phyloP scores from a whole-genome alignment of 1,140 invertebrate genomes.

The Eupristina koningsbergeri region DNA sequence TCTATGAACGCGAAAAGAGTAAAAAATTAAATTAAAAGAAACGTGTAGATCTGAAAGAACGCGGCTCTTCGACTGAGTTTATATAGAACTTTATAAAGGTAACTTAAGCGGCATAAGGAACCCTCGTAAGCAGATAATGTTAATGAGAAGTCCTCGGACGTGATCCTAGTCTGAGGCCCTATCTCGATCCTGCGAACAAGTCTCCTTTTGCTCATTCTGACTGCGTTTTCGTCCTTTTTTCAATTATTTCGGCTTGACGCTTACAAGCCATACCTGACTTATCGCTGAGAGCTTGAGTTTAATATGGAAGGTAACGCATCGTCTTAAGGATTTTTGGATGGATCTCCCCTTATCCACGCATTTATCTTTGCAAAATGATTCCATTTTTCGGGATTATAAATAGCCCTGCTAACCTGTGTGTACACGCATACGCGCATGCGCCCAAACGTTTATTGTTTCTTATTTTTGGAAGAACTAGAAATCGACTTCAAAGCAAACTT shows the following conservation, averaged over 20 bases:
- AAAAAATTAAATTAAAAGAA: slow-evolving; percentile 40
- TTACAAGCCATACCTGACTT: not conserved
- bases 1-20: slow-evolving; percentile 26
- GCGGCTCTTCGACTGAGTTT: slow-evolving; percentile 57
- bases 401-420: not conserved
- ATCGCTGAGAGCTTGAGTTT: not conserved
- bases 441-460: not conserved
- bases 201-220: slow-evolving; percentile 44
- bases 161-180: slow-evolving; percentile 67
- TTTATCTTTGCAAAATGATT: not conserved
- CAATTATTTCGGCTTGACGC: not conserved
- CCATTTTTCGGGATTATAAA: not conserved
- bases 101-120: slow-evolving; percentile 47
- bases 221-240: not conserved
- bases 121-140: slow-evolving; percentile 53
- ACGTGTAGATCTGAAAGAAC: slow-evolving; percentile 56
- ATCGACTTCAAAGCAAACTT: not conserved
- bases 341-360: not conserved
- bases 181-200: slow-evolving; percentile 58
- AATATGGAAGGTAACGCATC: slow-evolving; percentile 7
- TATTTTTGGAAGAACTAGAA: not conserved
- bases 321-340: not conserved
- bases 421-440: not conserved
- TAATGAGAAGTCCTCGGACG: slow-evolving; percentile 57
- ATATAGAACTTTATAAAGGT: slow-evolving; percentile 56